Conservation (phyloP, 2,113 vertebrate genomes). For the Eurystomus gularis region DNA sequence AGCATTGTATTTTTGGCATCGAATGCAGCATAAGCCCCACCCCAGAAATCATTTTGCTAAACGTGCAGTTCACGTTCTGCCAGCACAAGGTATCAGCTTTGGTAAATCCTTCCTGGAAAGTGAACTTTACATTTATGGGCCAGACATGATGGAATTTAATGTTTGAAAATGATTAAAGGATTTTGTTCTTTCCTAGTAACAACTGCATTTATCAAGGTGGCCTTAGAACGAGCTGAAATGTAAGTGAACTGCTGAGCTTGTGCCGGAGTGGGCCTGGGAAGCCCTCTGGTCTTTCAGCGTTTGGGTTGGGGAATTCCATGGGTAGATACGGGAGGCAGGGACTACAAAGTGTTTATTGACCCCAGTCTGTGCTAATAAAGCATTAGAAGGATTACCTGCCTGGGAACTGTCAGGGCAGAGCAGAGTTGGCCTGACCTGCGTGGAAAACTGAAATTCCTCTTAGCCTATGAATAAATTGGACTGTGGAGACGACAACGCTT, state of each 20-base stretch:
- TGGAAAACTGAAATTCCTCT: conserved; percentile 15
- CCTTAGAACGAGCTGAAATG: conserved; percentile 50
- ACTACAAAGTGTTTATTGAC: conserved; percentile 65
- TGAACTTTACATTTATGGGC: conserved; percentile 67
- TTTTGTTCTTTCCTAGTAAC: conserved; percentile 71
- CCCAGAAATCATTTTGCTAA: conserved; percentile 11
- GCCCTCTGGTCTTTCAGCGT: conserved; percentile 45
- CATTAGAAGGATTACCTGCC: conserved; percentile 45
- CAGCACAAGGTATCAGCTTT: conserved; percentile 49
- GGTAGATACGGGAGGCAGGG: conserved; percentile 18
- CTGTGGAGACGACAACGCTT: not conserved
- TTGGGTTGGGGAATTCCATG: conserved; percentile 18
- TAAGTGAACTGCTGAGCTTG: conserved; percentile 39
- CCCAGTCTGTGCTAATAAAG: conserved; percentile 57
- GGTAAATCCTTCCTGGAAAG: conserved; percentile 72
- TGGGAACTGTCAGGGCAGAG: conserved; percentile 11
- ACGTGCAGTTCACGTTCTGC: not conserved
- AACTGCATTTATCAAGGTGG: conserved; percentile 70
- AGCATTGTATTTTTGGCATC: not conserved
- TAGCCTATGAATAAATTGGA: not conserved
- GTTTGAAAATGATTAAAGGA: conserved; percentile 72
- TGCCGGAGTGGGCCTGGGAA: not conserved
- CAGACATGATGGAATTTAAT: conserved; percentile 68
- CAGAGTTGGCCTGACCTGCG: not conserved
- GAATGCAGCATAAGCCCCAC: not conserved